Percentiles rank a stretch among this genome's conserved stretches.
Conservation (phyloP, 1,140 invertebrate species). For the Neodiprion virginianus region DNA sequence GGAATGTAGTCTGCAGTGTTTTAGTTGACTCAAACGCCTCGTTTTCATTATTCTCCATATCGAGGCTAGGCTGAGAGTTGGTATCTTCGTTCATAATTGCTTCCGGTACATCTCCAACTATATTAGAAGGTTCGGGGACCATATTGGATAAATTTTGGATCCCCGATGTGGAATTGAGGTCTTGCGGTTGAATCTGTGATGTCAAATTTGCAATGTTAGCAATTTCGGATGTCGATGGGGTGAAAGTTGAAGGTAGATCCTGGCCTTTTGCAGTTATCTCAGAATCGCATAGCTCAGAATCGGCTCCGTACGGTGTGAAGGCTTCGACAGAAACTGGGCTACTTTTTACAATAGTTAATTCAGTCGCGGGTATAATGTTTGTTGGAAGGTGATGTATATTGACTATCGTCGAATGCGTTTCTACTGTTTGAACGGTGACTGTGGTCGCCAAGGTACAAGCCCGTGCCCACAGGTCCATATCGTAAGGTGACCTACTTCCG, state of each 20-base stretch:
- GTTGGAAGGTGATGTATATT: constrained; percentile 24
- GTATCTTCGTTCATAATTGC: constrained; percentile 59
- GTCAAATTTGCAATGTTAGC: constrained; percentile 28
- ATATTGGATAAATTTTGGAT: constrained; percentile 17
- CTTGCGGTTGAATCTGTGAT: constrained; percentile 29
- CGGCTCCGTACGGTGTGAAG: constrained; percentile 14
- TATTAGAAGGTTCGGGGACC: constrained; percentile 17
- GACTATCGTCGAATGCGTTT: constrained; percentile 25
- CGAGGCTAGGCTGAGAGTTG: constrained; percentile 55
- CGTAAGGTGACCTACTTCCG: constrained; percentile 37
- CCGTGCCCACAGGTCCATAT: constrained; percentile 58
- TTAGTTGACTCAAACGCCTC: constrained; percentile 40
- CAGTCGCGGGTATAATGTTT: constrained; percentile 24
- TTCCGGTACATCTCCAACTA: constrained; percentile 48
- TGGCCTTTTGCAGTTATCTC: constrained; percentile 16
- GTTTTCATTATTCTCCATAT: constrained; percentile 48
- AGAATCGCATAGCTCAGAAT: constrained; percentile 4
- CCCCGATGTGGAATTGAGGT: constrained; percentile 17
- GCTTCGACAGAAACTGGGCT: constrained; percentile 14
- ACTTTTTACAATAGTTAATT: constrained; percentile 26
- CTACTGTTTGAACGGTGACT: constrained; percentile 33
- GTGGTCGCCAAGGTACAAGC: constrained; percentile 43
- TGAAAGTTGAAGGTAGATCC: constrained; percentile 40
- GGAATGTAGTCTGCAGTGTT: constrained; percentile 58
- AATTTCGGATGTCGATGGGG: constrained; percentile 39